Base-by-base conservation (phyloP, 2,797 vertebrate species). In the Lithobates sylvaticus region DNA sequence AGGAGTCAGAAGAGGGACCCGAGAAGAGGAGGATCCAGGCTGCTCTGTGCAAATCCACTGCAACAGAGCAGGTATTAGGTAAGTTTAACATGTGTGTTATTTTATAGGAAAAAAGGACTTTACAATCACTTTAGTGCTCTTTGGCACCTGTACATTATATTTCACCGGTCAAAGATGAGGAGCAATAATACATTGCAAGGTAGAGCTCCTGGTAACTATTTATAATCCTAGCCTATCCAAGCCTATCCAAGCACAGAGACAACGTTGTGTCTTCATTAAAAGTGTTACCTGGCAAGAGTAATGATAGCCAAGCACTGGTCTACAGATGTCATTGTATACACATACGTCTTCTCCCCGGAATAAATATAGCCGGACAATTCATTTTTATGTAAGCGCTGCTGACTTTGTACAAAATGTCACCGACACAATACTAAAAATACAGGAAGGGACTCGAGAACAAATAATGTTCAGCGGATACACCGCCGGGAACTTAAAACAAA, bases 361-460 rank as follows among this genome's bases (percentile, higher is more conserved):
- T 67, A 84, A 61, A 74, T 83, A 73, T 64, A 79, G 76, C 54
- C 5, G 39, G 6, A 78, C 81, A 69, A 84, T 75, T 69, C 70
- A 69, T 61, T 83, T 44, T 44, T 73, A 4, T 83, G 75, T 83
- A 78, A 87, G 71, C 83, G 81, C 80, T 75, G 69, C 86, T 84
- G 76, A 79, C 86, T 84, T 78, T 77, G 80, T 83, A 54, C 81
- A 83, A 87, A 83, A 87, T 89, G 88, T 89, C 89, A 88, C 0
- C 6, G 88, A 88, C 27, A 73, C 88, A 89, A 84, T 88, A 88
- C 89, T 91, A 90, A 90, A 92, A 90, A 84, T 76, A 88, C 86
- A 86, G 85, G 88, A 84, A 84, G 88, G 50, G 69, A 68, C 67
- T 72, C 23, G 10, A 64, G 34, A 83, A 67, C 61, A 89, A 80